Percentiles rank a stretch among this genome's conserved stretches.
phyloP scores from a whole-genome alignment of 2,113 vertebrate species.

The Progne subis region DNA sequence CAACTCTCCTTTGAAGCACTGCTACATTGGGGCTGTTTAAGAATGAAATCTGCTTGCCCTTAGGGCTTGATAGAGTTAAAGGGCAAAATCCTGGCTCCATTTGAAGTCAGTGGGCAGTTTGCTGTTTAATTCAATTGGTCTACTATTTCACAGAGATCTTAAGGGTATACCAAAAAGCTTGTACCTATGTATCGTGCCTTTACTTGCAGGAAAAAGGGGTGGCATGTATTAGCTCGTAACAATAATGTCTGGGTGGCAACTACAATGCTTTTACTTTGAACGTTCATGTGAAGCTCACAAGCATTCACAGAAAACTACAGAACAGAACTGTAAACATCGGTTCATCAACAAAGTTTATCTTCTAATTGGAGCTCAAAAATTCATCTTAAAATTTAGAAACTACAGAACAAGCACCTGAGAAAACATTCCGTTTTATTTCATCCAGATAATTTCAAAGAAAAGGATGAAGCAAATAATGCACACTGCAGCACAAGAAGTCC shows the following conservation, averaged over 20 bases:
- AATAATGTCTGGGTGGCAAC: not conserved
- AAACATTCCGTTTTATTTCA: not conserved
- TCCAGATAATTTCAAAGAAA: not conserved
- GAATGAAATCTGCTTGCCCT: slow-evolving; percentile 31
- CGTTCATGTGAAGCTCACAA: not conserved
- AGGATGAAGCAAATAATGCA: not conserved
- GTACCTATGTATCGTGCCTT: not conserved
- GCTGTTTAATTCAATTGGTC: slow-evolving; percentile 54
- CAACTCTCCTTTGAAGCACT: slow-evolving; percentile 18
- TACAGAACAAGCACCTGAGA: not conserved
- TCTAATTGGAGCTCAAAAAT: not conserved
- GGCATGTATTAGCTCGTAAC: not conserved
- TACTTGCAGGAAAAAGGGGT: not conserved
- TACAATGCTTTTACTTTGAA: not conserved
- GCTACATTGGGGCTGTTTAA: not conserved
- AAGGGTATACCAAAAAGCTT: not conserved
- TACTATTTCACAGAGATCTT: slow-evolving; percentile 44
- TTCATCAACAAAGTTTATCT: not conserved
- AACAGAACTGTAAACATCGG: not conserved
- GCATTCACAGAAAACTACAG: not conserved
- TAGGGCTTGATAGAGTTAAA: slow-evolving; percentile 28
- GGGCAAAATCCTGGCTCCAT: slow-evolving; percentile 48
- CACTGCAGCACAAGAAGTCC: not conserved
- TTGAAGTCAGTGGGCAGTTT: slow-evolving; percentile 33
- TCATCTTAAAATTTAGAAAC: not conserved